Base-by-base conservation (phyloP, 1,140 invertebrate genomes). In the Cherax quadricarinatus region DNA sequence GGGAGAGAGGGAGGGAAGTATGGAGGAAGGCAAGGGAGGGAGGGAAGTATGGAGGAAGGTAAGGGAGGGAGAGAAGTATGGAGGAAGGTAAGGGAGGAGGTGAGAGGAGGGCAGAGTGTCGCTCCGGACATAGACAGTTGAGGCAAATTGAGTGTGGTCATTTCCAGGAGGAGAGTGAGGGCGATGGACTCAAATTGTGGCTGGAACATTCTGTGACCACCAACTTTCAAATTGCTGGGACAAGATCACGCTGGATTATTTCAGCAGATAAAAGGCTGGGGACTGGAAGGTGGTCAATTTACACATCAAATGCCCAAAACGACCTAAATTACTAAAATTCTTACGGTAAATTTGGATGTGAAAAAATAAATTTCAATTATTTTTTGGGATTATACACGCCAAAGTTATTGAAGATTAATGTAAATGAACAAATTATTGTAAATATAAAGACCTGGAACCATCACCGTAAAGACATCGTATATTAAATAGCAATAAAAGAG, bases 131-230 rank as follows among this genome's bases (percentile, higher is more conserved):
- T 81, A 62, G 87, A 82, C 79, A 82, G 79, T 80, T 81, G 53
- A 82, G 49, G 87, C 79, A 89, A 89, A 89, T 89, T 89, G 87
- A 82, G 87, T 81, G 87, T 70, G 78, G 87, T 41, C 87, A 89
- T 89, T 89, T 82, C 79, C 87, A 66, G 79, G n/a, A 82, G 87
- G 82, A 78, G n/a, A 81, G 53, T 62, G 57, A 79, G 24, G 21
- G 79, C 30, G 57, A 87, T 87, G 86, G 86, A 78, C 84, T 70
- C 75, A 87, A 87, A 87, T 87, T 87, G 86, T 79, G 73, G 73
- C 70, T n/a, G 10, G 66, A 9, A 48, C 21, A 78, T 87, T 87
- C 73, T 78, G 53, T 60, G 24, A 57, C 53, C 84, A 70, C 84
- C 60, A 73, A 86, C 84, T 86, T 73, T 73, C 86, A 78, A 79